Percentiles rank a stretch among this genome's conserved stretches.
phyloP scores from a whole-genome alignment of 2,888 invertebrate genomes.

The Drosophila cognata region DNA sequence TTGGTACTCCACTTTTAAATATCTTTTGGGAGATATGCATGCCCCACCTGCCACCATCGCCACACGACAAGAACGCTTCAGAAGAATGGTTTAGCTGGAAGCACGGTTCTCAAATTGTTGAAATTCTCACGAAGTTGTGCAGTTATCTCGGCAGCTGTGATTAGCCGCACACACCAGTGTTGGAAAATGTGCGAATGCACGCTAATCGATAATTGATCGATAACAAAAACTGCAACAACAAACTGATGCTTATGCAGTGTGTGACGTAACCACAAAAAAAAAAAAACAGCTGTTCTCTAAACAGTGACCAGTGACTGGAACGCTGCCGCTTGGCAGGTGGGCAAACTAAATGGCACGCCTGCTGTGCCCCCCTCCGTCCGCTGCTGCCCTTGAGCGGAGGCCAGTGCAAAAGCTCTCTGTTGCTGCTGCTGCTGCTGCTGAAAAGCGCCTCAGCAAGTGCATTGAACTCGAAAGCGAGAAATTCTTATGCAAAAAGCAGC shows the following conservation, averaged over 20 bases:
- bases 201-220: slow-evolving; percentile 14
- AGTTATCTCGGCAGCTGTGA: slow-evolving; percentile 18
- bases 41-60: background rate
- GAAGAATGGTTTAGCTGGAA: background rate
- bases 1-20: background rate
- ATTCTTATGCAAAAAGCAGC: slow-evolving; percentile 74
- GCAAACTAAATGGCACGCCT: background rate
- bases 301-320: slow-evolving; percentile 8
- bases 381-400: slow-evolving; percentile 6
- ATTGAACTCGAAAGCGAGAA: slow-evolving; percentile 75
- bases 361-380: background rate
- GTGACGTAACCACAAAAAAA: slow-evolving; percentile 1
- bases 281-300: slow-evolving; percentile 19
- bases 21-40: background rate
- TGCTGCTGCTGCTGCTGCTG: background rate
- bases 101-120: slow-evolving; percentile 26
- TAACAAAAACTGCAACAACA: background rate
- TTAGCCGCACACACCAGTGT: slow-evolving; percentile 22
- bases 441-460: slow-evolving; percentile 67
- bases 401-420: slow-evolving; percentile 39
- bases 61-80: background rate
- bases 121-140: slow-evolving; percentile 41
- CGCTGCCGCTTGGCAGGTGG: slow-evolving; percentile 23
- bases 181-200: slow-evolving; percentile 22
- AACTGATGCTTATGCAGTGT: background rate